Conservation (phyloP, 2,797 vertebrate genomes). For the Lagocephalus sceleratus region DNA sequence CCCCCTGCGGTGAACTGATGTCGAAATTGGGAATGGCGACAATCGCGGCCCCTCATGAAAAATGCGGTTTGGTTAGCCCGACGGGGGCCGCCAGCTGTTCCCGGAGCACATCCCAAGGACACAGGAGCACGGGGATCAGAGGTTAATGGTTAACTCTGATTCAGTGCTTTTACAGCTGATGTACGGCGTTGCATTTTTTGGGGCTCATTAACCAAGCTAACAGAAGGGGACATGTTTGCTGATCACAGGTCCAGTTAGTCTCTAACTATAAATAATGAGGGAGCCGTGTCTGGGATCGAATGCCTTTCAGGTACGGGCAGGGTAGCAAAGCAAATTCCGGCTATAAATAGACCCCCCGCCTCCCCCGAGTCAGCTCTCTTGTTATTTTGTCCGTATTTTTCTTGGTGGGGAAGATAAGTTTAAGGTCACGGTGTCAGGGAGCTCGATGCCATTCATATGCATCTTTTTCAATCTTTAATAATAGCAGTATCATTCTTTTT, state of each 20-base stretch:
- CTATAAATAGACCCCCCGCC: conserved; percentile 34
- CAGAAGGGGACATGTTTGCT: conserved; percentile 49
- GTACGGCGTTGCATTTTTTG: conserved; percentile 36
- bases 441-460: conserved; percentile 36
- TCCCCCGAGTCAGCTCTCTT: conserved; percentile 35
- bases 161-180: conserved; percentile 41
- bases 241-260: conserved; percentile 51
- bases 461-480: conserved; percentile 36
- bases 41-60: conserved; percentile 53
- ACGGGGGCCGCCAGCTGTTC: conserved; percentile 65
- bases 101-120: conserved; percentile 51
- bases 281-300: conserved; percentile 34
- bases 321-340: conserved; percentile 35
- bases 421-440: conserved; percentile 42
- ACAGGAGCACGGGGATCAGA: conserved; percentile 36
- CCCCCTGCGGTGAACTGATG: conserved; percentile 47
- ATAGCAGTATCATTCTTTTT: conserved; percentile 23
- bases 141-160: conserved; percentile 64
- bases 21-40: conserved; percentile 58
- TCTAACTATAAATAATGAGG: conserved; percentile 60
- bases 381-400: conserved; percentile 45
- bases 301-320: conserved; percentile 41
- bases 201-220: conserved; percentile 52
- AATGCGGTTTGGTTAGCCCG: conserved; percentile 54
- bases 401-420: conserved; percentile 40